Evolutionary conservation across 2,113 vertebrate species (phyloP).

Genomic region (Tauraco erythrolophus): DNA sequence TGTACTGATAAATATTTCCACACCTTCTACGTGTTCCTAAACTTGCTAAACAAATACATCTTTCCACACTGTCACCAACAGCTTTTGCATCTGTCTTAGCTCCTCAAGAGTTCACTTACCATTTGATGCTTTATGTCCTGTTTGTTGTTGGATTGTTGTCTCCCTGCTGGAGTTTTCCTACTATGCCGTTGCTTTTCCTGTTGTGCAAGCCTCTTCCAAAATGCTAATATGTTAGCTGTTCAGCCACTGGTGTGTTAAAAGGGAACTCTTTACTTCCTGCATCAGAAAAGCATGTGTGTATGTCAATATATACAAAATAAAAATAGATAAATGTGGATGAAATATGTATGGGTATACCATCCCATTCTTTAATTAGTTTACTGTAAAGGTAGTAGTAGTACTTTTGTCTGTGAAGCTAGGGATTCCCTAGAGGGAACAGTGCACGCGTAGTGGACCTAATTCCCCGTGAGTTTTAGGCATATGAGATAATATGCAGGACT

Average conservation of each 20-base stretch:
- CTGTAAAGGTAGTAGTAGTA: neutral
- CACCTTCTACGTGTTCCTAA: neutral
- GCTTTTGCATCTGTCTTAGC: neutral
- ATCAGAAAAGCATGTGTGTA: neutral
- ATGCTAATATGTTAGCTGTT: neutral
- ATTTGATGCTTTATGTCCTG: slow-evolving; percentile 1
- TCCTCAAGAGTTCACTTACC: neutral
- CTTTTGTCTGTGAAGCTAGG: neutral
- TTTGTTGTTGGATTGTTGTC: slow-evolving; percentile 21
- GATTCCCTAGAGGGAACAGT: neutral
- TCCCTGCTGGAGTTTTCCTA: slow-evolving; percentile 29
- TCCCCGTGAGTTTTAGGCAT: neutral
- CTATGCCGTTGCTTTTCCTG: neutral
- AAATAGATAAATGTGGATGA: neutral
- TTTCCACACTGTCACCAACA: neutral
- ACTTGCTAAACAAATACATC: neutral
- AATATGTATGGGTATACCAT: neutral
- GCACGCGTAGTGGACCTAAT: fast-evolving
- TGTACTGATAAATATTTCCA: neutral
- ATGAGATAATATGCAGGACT: neutral
- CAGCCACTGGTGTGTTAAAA: neutral
- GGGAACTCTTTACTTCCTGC: neutral
- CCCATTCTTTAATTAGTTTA: neutral
- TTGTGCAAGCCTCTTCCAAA: neutral
- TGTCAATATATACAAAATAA: neutral